Conservation (phyloP, 2,888 invertebrate species). For the Lathronympha strigana region DNA sequence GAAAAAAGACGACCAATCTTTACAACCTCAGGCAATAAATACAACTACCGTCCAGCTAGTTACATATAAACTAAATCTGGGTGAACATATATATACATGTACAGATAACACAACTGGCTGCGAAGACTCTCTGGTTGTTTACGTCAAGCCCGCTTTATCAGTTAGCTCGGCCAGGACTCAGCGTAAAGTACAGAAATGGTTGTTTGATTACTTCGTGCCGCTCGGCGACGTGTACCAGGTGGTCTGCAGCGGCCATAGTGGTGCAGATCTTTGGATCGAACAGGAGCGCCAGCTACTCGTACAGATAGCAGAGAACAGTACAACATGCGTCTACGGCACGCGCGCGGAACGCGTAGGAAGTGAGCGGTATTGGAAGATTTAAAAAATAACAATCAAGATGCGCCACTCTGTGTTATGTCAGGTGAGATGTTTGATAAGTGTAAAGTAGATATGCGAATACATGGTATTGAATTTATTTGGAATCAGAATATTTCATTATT, state of each 20-base stretch:
- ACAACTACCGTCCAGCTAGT: not conserved
- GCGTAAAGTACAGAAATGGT: too few species aligned
- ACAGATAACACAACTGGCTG: not conserved
- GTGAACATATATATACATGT: not conserved
- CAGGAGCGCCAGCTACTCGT: not conserved
- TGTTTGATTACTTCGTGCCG: too few species aligned
- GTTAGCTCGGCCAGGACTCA: not conserved
- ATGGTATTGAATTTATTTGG: not conserved
- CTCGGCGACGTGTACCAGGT: too few species aligned
- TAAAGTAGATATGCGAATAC: not conserved
- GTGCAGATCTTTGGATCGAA: too few species aligned
- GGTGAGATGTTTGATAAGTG: not conserved
- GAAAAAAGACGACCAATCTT: not conserved
- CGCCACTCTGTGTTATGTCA: not conserved
- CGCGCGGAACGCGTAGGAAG: not conserved
- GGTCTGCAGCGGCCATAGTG: too few species aligned
- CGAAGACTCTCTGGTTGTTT: not conserved
- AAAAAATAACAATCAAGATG: not conserved
- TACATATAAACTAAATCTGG: not conserved
- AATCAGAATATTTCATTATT: not conserved
- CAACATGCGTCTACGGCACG: not conserved
- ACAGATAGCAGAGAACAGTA: not conserved
- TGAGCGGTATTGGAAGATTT: not conserved
- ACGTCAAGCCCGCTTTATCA: not conserved
- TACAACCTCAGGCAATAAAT: not conserved